Evolutionary conservation across 2,888 invertebrate genomes (phyloP), one percentile per base, ranked within the genome.

Genomic region (Atethmia centrago): DNA sequence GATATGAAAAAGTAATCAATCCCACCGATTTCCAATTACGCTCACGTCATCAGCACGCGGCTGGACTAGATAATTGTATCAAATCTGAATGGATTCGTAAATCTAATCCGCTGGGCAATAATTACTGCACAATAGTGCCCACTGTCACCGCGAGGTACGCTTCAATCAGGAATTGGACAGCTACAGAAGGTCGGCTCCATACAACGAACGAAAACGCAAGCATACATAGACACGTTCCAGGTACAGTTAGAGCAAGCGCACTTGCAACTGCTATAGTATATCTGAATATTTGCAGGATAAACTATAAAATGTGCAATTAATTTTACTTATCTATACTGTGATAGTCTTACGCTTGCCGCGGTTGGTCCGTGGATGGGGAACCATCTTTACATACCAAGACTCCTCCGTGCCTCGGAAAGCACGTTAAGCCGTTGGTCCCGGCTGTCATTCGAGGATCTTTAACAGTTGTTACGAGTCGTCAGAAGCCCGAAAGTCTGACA

Each of bases 51-150:
- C 56, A 77, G 58, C 64, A 79, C 69, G 36, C 58, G 55, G 59
- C 55, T 67, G 55, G 71, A 53, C 56, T 63, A 71, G 62, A 84
- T 77, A 84, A 80, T 78, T 67, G 82, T 84, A 82, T 79, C 80
- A 79, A 82, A 76, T 77, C 72, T 16, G 71, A 72, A 84, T 80
- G 61, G 72, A 84, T 86, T 67, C 68, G 63, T 80, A 76, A 81
- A 86, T 80, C 86, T 86, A 84, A 86, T 86, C 74, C 74, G 19
- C 45, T 21, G 70, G 62, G 59, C 71, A 74, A 79, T 86, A 86
- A 85, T 83, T 81, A 81, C 67, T 71, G 55, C 74, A 78, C 71
- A 83, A 83, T 84, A 74, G 74, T 68, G 72, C n/a, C 59, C 42
- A 62, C 51, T 62, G 71, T 77, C 78, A 71, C 66, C 77, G 61